A percentile compares a stretch with the other conserved stretches of the same genome.
Evolutionary conservation across 2,113 vertebrate species (phyloP).

Genomic region (Micromys minutus): DNA sequence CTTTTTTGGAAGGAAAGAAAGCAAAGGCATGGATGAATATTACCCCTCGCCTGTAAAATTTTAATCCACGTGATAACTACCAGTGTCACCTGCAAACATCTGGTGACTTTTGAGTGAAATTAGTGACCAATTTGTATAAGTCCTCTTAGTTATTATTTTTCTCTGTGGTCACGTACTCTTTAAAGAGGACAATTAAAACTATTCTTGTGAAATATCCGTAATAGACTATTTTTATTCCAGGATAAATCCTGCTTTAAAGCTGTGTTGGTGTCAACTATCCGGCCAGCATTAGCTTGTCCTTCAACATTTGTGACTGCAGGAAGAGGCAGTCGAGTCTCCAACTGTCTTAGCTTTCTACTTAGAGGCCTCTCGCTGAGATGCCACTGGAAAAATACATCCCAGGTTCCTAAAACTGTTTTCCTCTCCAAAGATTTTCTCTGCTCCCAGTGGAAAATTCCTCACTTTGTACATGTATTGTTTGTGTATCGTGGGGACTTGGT

Average conservation of each 20-base stretch:
- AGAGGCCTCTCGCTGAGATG: background rate
- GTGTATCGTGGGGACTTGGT: constrained; percentile 72
- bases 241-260: constrained; percentile 75
- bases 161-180: constrained; percentile 68
- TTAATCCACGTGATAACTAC: constrained; percentile 65
- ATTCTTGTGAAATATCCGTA: constrained; percentile 59
- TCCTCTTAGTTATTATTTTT: constrained; percentile 64
- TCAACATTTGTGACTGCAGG: background rate
- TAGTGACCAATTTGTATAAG: constrained; percentile 68
- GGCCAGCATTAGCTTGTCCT: constrained; percentile 38
- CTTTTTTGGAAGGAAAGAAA: constrained; percentile 81
- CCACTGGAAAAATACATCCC: constrained; percentile 37
- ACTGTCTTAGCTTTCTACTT: constrained; percentile 47
- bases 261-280: constrained; percentile 2
- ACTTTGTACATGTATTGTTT: constrained; percentile 67
- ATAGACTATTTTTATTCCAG: constrained; percentile 80
- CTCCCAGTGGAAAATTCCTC: constrained; percentile 80
- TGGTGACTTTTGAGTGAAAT: constrained; percentile 75
- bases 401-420: constrained; percentile 54
- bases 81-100: constrained; percentile 64
- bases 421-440: constrained; percentile 52
- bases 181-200: constrained; percentile 72
- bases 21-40: constrained; percentile 76
- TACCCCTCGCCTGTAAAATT: constrained; percentile 74
- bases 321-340: constrained; percentile 19